A percentile compares a stretch with the other conserved stretches of the same genome.
phyloP scores from a whole-genome alignment of 2,888 invertebrate genomes.

The Xestobium rufovillosum region DNA sequence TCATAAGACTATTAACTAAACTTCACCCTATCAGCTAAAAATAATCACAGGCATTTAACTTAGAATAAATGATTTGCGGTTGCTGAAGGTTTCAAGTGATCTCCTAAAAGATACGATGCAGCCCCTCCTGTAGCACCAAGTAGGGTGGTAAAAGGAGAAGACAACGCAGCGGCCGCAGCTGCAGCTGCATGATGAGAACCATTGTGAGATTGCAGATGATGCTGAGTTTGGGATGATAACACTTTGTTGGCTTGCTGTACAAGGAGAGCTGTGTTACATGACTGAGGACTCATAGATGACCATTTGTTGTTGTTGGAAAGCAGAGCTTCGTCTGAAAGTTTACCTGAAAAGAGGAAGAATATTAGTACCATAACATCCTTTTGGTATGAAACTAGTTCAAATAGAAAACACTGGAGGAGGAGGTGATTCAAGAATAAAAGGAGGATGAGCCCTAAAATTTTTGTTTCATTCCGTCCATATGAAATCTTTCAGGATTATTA shows the following conservation, averaged over 20 bases:
- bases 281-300: conserved; percentile 40
- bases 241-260: conserved; percentile 45
- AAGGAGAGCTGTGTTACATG: conserved; percentile 43
- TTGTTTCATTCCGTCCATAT: too few species aligned
- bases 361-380: too few species aligned
- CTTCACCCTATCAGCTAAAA: too few species aligned
- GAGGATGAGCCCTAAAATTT: too few species aligned
- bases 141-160: conserved; percentile 51
- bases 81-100: conserved; percentile 54
- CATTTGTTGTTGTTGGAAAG: conserved; percentile 45
- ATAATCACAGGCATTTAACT: too few species aligned
- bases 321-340: conserved; percentile 40
- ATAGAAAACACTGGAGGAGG: too few species aligned
- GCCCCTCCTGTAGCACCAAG: conserved; percentile 50
- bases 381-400: too few species aligned
- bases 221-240: conserved; percentile 42
- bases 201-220: conserved; percentile 34
- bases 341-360: too few species aligned
- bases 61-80: conserved; percentile 58
- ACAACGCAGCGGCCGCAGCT: conserved; percentile 53
- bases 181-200: conserved; percentile 54
- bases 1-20: too few species aligned
- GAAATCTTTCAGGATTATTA: too few species aligned
- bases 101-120: conserved; percentile 54
- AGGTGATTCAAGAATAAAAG: too few species aligned